phyloP scores from a whole-genome alignment of 2,113 vertebrate genomes.

The Pleuronectes platessa region DNA sequence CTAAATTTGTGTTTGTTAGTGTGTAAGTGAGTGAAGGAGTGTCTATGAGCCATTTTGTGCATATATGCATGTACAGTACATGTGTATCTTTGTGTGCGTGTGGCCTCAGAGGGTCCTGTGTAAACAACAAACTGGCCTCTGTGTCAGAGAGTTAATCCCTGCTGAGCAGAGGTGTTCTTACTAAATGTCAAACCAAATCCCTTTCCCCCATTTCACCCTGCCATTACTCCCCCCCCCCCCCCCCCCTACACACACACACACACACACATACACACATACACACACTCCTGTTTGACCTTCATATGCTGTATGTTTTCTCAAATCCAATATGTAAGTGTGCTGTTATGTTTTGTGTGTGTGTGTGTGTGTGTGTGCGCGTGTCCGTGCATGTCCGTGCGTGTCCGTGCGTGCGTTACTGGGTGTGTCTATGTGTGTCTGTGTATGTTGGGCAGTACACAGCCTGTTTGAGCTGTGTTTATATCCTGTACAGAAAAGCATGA shows the following conservation, averaged over 20 bases:
- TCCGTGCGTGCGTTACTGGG: too few relatives aligned
- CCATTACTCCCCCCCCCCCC: slow-evolving; percentile 4
- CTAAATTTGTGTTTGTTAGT: not conserved
- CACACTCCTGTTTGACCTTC: slow-evolving; percentile 26
- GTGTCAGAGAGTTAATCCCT: slow-evolving; percentile 51
- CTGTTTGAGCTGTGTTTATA: slow-evolving; percentile 23
- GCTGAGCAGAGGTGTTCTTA: slow-evolving; percentile 41
- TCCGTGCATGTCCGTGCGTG: too few relatives aligned
- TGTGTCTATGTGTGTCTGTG: slow-evolving; percentile 1
- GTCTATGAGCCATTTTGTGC: not conserved
- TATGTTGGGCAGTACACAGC: slow-evolving; percentile 11
- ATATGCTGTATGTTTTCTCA: slow-evolving; percentile 30
- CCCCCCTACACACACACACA: not conserved
- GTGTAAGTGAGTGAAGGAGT: not conserved
- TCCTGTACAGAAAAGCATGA: slow-evolving; percentile 36
- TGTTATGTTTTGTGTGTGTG: not conserved
- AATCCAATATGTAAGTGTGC: not conserved
- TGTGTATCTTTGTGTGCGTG: slow-evolving; percentile 8
- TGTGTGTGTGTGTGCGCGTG: too few relatives aligned
- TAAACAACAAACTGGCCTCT: slow-evolving; percentile 49
- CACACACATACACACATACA: not conserved
- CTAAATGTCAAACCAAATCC: slow-evolving; percentile 70
- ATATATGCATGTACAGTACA: not conserved
- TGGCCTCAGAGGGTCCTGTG: slow-evolving; percentile 13
- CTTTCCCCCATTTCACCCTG: slow-evolving; percentile 11